These are phyloP conservation scores for Lutraria rhynchaena DNA, from an alignment of 1,140 invertebrate genomes.

Conservation along the genomic window DNA sequence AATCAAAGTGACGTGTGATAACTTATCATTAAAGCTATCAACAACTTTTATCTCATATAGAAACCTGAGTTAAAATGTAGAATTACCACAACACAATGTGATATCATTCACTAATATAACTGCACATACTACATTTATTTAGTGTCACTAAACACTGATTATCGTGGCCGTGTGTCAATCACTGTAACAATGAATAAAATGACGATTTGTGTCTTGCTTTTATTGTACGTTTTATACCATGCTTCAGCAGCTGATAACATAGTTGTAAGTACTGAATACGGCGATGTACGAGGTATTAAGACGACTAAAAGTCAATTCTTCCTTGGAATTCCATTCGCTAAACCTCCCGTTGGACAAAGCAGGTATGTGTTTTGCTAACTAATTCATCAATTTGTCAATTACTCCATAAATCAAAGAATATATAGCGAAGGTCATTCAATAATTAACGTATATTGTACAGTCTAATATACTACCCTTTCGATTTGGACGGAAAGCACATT, in stretches of 20 bases:
- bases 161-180: no score
- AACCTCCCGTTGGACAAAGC: constrained; percentile 44
- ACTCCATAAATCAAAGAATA: background rate
- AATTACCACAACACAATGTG: no score
- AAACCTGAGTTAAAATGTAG: no score
- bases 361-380: constrained; percentile 23
- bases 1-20: no score
- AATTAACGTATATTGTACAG: background rate
- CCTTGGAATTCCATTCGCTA: constrained; percentile 54
- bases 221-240: no score
- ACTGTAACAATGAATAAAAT: background rate
- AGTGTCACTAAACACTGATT: no score
- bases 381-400: background rate
- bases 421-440: background rate
- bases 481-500: no score
- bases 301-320: constrained; percentile 24
- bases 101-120: no score
- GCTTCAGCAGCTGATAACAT: background rate
- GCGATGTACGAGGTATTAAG: background rate
- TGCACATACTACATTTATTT: no score
- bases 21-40: no score
- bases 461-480: background rate
- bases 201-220: background rate
- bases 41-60: no score
- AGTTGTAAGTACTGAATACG: background rate